These are phyloP conservation scores for Ochropleura plecta DNA, from an alignment of 2,888 invertebrate genomes.

Conservation along the genomic window DNA sequence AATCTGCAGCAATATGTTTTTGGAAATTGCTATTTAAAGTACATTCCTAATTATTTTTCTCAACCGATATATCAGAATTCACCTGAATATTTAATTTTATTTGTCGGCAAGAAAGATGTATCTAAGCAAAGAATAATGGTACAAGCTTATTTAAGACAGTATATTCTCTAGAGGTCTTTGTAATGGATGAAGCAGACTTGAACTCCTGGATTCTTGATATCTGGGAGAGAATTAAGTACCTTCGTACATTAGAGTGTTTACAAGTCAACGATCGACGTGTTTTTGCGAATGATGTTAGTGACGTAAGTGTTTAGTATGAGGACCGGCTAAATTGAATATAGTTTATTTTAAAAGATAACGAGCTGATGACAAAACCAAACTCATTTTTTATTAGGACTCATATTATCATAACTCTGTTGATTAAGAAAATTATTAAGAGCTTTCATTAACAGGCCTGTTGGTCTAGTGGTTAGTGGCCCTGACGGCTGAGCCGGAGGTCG, in stretches of 20 bases:
- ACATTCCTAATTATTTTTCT: neutral
- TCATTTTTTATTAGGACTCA: neutral
- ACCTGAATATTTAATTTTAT: slow-evolving; percentile 35
- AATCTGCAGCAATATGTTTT: neutral
- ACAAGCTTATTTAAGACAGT: slow-evolving; percentile 49
- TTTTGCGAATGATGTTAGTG: slow-evolving; percentile 20
- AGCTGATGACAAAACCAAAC: neutral
- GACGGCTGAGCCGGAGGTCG: too few relatives aligned
- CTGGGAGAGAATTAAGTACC: slow-evolving; percentile 31
- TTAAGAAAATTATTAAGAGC: slow-evolving; percentile 21
- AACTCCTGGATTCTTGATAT: slow-evolving; percentile 44
- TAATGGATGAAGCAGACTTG: slow-evolving; percentile 58
- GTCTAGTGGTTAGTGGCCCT: too few relatives aligned
- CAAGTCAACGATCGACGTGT: slow-evolving; percentile 17
- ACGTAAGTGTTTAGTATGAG: slow-evolving; percentile 23
- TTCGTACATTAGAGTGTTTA: slow-evolving; percentile 13
- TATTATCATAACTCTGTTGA: neutral
- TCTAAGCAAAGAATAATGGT: slow-evolving; percentile 44
- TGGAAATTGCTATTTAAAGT: neutral
- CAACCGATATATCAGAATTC: slow-evolving; percentile 10
- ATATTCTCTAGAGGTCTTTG: slow-evolving; percentile 49
- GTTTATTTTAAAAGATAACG: neutral
- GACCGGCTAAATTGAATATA: neutral
- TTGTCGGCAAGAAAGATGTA: slow-evolving; percentile 44
- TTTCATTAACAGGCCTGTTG: too few relatives aligned